Conservation (phyloP, 2,113 vertebrate species). For the Phylloscopus whistleri region DNA sequence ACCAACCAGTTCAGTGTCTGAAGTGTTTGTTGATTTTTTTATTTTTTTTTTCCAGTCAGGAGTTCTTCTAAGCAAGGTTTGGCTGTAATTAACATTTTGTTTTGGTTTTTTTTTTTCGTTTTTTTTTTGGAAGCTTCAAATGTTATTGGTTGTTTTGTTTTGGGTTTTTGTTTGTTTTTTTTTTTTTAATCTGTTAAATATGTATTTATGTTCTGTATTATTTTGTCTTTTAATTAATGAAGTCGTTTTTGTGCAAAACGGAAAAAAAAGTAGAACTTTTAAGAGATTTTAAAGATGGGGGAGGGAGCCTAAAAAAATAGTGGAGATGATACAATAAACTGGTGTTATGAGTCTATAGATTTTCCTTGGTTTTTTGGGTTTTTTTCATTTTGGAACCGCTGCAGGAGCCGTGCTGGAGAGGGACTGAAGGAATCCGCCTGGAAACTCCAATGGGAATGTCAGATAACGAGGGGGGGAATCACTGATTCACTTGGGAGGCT, state of each 20-base stretch:
- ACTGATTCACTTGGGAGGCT: neutral
- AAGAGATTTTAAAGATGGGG: slow-evolving; percentile 47
- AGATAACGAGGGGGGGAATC: neutral
- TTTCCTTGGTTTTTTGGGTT: slow-evolving; percentile 4
- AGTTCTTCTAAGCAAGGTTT: slow-evolving; percentile 71
- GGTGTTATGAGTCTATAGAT: slow-evolving; percentile 44
- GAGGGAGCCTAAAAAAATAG: slow-evolving; percentile 29
- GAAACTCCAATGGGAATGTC: neutral
- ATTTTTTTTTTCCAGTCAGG: neutral
- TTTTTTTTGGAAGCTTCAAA: slow-evolving; percentile 67
- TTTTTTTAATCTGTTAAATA: slow-evolving; percentile 76
- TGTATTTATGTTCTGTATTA: slow-evolving; percentile 91
- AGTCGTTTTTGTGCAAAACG: slow-evolving; percentile 69
- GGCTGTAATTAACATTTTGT: slow-evolving; percentile 71
- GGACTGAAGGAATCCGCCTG: neutral
- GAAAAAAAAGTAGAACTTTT: slow-evolving; percentile 75
- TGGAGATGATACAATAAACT: slow-evolving; percentile 65
- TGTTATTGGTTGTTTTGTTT: slow-evolving; percentile 40
- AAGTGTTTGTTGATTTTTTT: neutral
- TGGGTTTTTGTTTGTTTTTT: slow-evolving; percentile 27
- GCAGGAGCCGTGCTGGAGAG: slow-evolving; percentile 9
- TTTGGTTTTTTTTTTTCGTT: neutral
- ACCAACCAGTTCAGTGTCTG: slow-evolving; percentile 59
- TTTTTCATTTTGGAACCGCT: neutral
- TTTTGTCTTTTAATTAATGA: slow-evolving; percentile 81